Base-by-base conservation (phyloP, 1,140 invertebrate genomes). In the Tachypleus tridentatus region DNA sequence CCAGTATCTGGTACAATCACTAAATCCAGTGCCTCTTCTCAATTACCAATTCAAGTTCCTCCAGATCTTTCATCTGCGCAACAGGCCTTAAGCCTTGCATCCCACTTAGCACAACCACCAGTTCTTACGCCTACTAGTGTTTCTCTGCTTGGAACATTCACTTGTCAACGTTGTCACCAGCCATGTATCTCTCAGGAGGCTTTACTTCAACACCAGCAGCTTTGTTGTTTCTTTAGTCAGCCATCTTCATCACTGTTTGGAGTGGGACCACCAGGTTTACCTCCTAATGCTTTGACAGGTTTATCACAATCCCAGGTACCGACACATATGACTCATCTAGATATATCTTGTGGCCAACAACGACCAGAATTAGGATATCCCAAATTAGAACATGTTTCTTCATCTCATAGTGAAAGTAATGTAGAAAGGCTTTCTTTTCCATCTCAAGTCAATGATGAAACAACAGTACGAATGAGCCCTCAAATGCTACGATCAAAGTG, bases 171-270 rank as follows among this genome's bases (percentile, higher is more conserved):
- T 65, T 93, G 89, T 78, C 87, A 84, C 73, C 84, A 87, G 60
- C 78, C 87, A 64, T 91, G 89, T 75, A 80, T 82, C 48, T 87
- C 81, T 72, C 85, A 86, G 74, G 89, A 93, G 73, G 85, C 89
- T 77, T 80, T 91, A 47, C 11, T 64, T 7, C 70, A 71, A 67
- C 70, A 70, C 62, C 70, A 71, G 49, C 69, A 70, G 66, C 53
- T 71, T 11, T 71, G 67, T 63, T 70, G 68, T 58, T 62, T 70
- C n/a, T 71, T 71, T 54, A 64, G 65, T 11, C 64, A 63, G 49
- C 83, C 84, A 71, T 82, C 83, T n/a, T 76, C 84, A 72, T 79
- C 79, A 11, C 73, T n/a, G n/a, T n/a, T n/a, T n/a, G n/a, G n/a
- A n/a, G n/a, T n/a, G n/a, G n/a, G n/a, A n/a, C n/a, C n/a, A n/a